Evolutionary conservation across 2,888 invertebrate species (phyloP), one percentile per base, ranked within the genome.

Genomic region (Fragum sueziense): DNA sequence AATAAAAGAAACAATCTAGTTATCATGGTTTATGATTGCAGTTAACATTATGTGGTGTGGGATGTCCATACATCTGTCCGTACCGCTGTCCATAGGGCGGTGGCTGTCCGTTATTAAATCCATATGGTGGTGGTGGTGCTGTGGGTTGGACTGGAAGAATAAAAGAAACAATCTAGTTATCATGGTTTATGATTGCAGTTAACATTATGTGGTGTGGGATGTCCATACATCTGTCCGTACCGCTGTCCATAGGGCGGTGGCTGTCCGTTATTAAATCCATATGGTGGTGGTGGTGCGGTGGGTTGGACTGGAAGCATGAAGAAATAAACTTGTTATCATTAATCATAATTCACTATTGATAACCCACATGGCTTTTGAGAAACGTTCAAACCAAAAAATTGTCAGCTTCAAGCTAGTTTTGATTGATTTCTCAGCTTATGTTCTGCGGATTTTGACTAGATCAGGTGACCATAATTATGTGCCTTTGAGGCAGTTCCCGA

Each of bases 231-330:
- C 14, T 61, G 31, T 1, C 61, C 33, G 33, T 61, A 33, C 25
- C 9, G 57, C 25, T 65, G 65, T 14, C 41, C 27, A 33, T 65
- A 65, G 33, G 62, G 33, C 27, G 65, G 65, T 27, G 65, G 65
- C 25, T 37, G 65, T 61, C 31, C 31, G n/a, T 61, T n/a, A 41
- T 65, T 65, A 9, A 14, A 9, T 22, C 37, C 37, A 41, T 41
- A 37, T 25, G 37, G 41, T 41, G 34, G 65, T 65, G 37, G 65
- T 17, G 62, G 62, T 20, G 62, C 62, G 20, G 62, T 34, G 2
- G 62, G 62, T 62, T 62, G 62, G 33, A 62, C 62, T 62, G 34
- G 34, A 62, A 62, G n/a, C n/a, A n/a, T n/a, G n/a, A n/a, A n/a
- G n/a, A n/a, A n/a, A n/a, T n/a, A n/a, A n/a, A n/a, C n/a, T n/a